These are phyloP conservation scores for Sebastolobus altivelis DNA, from an alignment of 2,797 vertebrate genomes.

Conservation along the genomic window DNA sequence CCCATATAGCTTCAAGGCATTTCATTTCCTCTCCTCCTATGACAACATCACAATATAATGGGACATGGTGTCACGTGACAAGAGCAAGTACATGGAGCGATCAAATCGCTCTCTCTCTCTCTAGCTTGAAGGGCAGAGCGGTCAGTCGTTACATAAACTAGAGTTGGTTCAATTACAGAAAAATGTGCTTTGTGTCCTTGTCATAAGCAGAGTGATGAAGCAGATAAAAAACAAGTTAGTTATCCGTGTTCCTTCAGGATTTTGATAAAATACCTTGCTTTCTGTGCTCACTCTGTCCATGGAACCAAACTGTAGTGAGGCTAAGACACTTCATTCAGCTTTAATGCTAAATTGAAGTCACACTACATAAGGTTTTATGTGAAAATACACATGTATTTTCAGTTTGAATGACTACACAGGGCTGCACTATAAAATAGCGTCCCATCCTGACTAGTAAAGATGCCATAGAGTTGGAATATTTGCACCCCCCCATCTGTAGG, in stretches of 20 bases:
- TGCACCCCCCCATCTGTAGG: background rate
- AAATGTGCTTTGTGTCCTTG: slow-evolving; percentile 77
- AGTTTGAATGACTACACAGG: background rate
- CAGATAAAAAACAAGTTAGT: slow-evolving; percentile 53
- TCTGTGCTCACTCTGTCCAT: slow-evolving; percentile 9
- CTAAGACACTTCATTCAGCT: background rate
- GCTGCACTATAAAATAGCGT: background rate
- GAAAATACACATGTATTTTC: background rate
- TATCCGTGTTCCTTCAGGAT: slow-evolving; percentile 34
- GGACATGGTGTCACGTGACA: slow-evolving; percentile 80
- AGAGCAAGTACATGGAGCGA: slow-evolving; percentile 70
- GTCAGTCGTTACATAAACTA: slow-evolving; percentile 78
- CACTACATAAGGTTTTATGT: background rate
- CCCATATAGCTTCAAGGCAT: slow-evolving; percentile 73
- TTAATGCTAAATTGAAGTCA: background rate
- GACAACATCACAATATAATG: slow-evolving; percentile 84
- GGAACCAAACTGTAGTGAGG: background rate
- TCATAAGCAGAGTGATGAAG: slow-evolving; percentile 61
- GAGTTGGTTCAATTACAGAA: slow-evolving; percentile 74
- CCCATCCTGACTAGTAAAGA: background rate
- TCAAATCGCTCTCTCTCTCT: slow-evolving; percentile 68
- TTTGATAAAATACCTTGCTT: slow-evolving; percentile 44
- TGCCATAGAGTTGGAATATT: background rate
- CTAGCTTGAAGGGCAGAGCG: slow-evolving; percentile 78
- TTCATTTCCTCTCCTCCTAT: slow-evolving; percentile 81